These are phyloP conservation scores for Cephonodes hylas DNA, from an alignment of 2,888 invertebrate genomes.

Conservation along the genomic window DNA sequence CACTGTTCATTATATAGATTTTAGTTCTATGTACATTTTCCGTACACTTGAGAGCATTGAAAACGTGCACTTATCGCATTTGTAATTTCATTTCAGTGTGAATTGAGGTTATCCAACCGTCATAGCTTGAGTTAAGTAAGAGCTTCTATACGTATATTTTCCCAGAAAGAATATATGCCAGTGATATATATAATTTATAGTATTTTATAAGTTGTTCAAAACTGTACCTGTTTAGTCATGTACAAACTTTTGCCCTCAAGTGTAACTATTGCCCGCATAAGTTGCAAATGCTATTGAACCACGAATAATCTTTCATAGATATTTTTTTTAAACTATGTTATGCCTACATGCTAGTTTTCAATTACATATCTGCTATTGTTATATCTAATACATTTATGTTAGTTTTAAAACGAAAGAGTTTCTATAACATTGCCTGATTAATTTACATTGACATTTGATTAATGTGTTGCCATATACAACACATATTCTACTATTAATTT, in stretches of 20 bases:
- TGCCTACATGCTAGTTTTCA: not conserved
- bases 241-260: not conserved
- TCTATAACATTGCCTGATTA: not conserved
- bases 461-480: not conserved
- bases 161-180: not conserved
- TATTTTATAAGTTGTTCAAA: not conserved
- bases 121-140: too few species aligned
- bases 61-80: not conserved
- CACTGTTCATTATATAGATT: slow-evolving; percentile 39
- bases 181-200: too few species aligned
- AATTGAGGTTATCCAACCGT: not conserved
- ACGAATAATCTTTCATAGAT: not conserved
- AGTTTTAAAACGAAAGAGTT: not conserved
- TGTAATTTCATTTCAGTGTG: too few species aligned
- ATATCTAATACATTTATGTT: not conserved
- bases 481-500: not conserved
- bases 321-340: not conserved
- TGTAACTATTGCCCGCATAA: not conserved
- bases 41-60: slow-evolving; percentile 11
- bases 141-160: not conserved
- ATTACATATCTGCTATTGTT: not conserved
- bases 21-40: slow-evolving; percentile 24
- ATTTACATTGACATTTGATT: not conserved
- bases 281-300: not conserved
- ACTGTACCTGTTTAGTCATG: not conserved